Evolutionary conservation across 2,113 vertebrate species (phyloP), one percentile per base, ranked within the genome.

Genomic region (Cryptomyrus ogoouensis): DNA sequence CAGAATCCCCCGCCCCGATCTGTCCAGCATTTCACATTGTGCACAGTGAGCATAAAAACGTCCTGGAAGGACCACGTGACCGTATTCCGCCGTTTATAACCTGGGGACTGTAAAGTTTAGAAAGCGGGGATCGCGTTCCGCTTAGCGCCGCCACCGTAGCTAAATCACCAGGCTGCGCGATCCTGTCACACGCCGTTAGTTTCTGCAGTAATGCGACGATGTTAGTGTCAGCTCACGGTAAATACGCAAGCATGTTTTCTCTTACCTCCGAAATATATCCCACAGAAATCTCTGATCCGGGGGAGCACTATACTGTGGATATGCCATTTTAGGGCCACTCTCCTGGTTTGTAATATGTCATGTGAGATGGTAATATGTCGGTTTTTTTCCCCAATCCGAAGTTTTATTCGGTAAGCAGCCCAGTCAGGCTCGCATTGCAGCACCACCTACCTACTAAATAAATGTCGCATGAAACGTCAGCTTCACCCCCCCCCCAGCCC

Each of bases 181-280:
- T 19, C 39, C 12, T 42, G 74, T 5, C 12, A 39, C 3, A 19
- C 70, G 70, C 35, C 5, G 31, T 77, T 31, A 31, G 13, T 83
- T 44, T 44, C 80, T 83, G 21, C 42, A 46, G 42, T 47, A 19
- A 46, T 3, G 7, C 9, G 21, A 46, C 42, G 39, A 42, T 42
- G 31, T 46, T 83, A n/a, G 17, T 44, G 21, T 83, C 83, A 84
- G 13, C 46, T 7, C 19, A 47, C 21, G 19, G 7, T 24, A 84
- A 84, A 35, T 15, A 77, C 4, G 35, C 74, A n/a, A n/a, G 19
- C 21, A 62, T 47, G 19, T 13, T 27, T 50, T 74, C 80, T 92
- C 95, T 96, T 91, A 96, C 96, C 96, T 95, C 93, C 96, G 96
- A 90, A 96, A 96, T 93, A 96, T 96, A 93, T 95, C 96, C 96